A percentile compares a stretch with the other conserved stretches of the same genome.
phyloP scores from a whole-genome alignment of 35 echinoderm and acorn worm species.

The Eucidaris tribuloides region DNA sequence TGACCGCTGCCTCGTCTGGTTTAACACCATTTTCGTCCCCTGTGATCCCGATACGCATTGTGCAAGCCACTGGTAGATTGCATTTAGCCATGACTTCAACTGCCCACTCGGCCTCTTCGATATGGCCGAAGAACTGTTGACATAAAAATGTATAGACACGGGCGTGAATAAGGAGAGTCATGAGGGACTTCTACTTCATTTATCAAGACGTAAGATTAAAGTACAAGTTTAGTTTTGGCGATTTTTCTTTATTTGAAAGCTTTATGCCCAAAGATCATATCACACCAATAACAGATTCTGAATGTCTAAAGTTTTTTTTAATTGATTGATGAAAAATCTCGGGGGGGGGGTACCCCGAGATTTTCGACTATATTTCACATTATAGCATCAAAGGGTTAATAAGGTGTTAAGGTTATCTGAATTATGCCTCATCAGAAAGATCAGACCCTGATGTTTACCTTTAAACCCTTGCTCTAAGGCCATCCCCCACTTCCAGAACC shows the following conservation, averaged over 20 bases:
- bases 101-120: conserved; percentile 67
- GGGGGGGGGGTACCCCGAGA: no score
- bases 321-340: no score
- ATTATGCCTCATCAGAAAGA: no score
- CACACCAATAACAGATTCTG: no score
- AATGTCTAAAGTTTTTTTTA: neutral
- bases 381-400: no score
- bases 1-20: conserved; percentile 54
- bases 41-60: conserved; percentile 40
- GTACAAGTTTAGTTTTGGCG: neutral
- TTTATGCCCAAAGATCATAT: no score
- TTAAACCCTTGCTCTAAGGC: neutral
- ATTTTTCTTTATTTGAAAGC: no score
- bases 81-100: conserved; percentile 73
- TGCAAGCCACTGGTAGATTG: conserved; percentile 31
- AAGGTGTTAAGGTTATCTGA: no score
- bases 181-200: neutral
- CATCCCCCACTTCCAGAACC: no score
- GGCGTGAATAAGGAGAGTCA: neutral
- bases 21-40: conserved; percentile 45
- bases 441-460: no score
- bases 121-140: conserved; percentile 48
- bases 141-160: neutral
- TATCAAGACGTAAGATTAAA: neutral
- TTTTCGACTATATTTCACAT: no score